Percentiles rank a stretch among this genome's conserved stretches.
Evolutionary conservation across 2,888 invertebrate genomes (phyloP).

Genomic region (Dendrolimus houi): DNA sequence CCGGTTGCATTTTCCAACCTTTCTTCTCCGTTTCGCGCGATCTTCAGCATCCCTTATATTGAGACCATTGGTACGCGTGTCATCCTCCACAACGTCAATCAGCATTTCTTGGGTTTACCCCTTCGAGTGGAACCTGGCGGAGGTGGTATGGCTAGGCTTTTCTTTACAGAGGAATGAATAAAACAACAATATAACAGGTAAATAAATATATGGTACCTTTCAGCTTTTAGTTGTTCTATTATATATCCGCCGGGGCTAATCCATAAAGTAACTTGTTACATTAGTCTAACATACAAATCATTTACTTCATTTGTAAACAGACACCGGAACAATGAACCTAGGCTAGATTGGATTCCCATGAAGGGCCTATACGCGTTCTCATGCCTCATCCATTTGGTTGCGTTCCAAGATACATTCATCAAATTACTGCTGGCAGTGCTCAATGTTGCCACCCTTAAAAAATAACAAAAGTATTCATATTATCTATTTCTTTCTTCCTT

Average conservation of each 20-base stretch:
- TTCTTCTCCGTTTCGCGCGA: too few relatives aligned
- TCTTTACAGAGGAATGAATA: too few relatives aligned
- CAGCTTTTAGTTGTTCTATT: too few relatives aligned
- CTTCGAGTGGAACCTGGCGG: too few relatives aligned
- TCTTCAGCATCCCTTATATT: too few relatives aligned
- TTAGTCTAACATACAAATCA: background rate
- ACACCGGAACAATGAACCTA: conserved; percentile 7
- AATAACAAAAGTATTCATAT: background rate
- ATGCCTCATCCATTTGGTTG: conserved; percentile 32
- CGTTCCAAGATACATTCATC: conserved; percentile 37
- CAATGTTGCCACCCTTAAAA: background rate
- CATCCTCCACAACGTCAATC: too few relatives aligned
- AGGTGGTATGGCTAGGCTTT: too few relatives aligned
- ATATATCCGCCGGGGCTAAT: background rate
- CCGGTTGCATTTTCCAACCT: too few relatives aligned
- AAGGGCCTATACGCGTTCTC: conserved; percentile 14
- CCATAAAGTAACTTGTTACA: background rate
- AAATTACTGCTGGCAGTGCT: conserved; percentile 21
- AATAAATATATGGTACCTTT: too few relatives aligned
- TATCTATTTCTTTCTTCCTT: background rate
- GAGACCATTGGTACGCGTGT: too few relatives aligned
- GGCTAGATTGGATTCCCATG: conserved; percentile 15
- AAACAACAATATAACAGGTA: too few relatives aligned
- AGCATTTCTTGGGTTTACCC: too few relatives aligned
- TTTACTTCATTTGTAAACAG: background rate